Base-by-base conservation (phyloP, 1,140 invertebrate species). In the Neodiprion virginianus region DNA sequence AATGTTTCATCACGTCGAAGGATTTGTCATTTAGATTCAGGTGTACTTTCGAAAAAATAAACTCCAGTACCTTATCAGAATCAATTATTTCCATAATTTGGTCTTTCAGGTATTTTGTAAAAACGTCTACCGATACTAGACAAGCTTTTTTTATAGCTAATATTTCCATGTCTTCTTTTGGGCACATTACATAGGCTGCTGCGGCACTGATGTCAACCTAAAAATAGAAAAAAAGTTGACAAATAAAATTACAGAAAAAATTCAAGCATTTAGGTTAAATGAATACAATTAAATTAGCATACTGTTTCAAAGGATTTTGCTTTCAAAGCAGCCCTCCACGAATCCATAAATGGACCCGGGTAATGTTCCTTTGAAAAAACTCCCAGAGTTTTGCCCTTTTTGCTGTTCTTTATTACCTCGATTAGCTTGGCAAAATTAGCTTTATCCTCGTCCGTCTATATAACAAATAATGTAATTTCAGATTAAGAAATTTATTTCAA, bases 21-120 rank as follows among this genome's bases (percentile, higher is more conserved):
- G 68, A 50, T 68, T 40, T 48, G 14, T n/a, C n/a, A 21, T 21
- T 69, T 73, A 61, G 7, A 73, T 67, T 47, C 17, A 1, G 53
- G 8, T 17, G 7, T 28, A 67, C 17, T 69, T 48, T 21, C 21
- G 17, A 21, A 21, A 53, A 21, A 50, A 53, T 28, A 69, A 73
- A 61, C 68, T 17, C 74, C 23, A 7, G 83, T 89, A 97, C 96
- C 89, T 95, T 95, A 84, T 99, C 98, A 8, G 95, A 94, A 91
- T 99, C 98, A 83, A 99, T 98, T 79, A 99, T 97, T 86, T 99
- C 97, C 94, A 99, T 98, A 74, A 99, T 96, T 88, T 99, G 96
- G 88, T 98, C 96, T 88, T 97, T 97, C 8, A 99, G 91, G 89
- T 98, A 98, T 84, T 99, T 99, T 47, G 93, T 96, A 86, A 98